These are phyloP conservation scores for Actinia equina DNA, from an alignment of 64 coral and sea anemone genomes.

Conservation along the genomic window DNA sequence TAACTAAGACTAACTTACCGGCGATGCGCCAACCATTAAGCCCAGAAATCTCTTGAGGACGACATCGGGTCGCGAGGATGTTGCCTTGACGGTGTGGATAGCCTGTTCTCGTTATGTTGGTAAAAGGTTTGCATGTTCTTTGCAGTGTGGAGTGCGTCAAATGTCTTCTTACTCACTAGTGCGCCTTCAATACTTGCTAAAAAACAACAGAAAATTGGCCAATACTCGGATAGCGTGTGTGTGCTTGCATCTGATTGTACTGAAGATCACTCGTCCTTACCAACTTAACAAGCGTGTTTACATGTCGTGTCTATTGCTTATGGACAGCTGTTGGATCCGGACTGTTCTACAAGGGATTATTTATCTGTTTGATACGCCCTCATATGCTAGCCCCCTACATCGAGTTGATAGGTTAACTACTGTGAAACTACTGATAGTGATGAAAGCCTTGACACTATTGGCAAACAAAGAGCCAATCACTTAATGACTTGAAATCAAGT, in stretches of 20 bases:
- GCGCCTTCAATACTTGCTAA: not conserved
- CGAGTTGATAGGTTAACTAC: not conserved
- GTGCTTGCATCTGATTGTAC: not conserved
- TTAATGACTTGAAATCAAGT: not conserved
- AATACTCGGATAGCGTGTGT: too few species aligned
- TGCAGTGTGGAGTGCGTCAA: not conserved
- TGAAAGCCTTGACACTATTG: not conserved
- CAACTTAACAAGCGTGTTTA: not conserved
- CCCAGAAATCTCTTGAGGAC: not conserved
- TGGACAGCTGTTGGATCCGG: not conserved
- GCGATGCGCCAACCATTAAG: constrained; percentile 8
- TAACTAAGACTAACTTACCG: not conserved
- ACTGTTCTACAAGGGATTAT: not conserved
- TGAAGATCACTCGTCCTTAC: not conserved
- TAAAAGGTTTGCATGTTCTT: not conserved
- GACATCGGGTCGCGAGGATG: not conserved
- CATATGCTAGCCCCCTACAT: not conserved
- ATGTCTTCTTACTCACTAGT: not conserved
- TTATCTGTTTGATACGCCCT: not conserved
- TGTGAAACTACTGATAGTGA: not conserved
- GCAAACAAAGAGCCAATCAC: not conserved
- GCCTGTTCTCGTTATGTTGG: not conserved
- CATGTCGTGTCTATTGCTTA: not conserved
- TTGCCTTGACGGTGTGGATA: not conserved
- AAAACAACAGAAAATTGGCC: too few species aligned